Conservation (phyloP, 2,113 vertebrate genomes). For the Puffinus mauretanicus region DNA sequence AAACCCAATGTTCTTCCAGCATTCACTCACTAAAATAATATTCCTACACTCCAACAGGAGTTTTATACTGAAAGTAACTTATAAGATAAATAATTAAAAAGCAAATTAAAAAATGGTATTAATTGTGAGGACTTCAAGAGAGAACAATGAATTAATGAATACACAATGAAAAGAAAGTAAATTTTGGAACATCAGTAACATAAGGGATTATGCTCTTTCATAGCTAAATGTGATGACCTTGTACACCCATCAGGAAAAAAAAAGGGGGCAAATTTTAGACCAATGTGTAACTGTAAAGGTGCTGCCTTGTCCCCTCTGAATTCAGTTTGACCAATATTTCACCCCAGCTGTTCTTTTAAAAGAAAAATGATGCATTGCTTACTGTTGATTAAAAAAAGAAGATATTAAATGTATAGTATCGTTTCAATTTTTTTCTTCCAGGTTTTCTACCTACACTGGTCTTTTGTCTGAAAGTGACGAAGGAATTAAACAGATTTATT, state of each 20-base stretch:
- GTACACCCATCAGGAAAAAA: neutral
- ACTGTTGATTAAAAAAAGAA: neutral
- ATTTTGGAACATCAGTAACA: neutral
- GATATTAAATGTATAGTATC: neutral
- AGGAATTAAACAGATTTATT: neutral
- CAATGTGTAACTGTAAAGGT: neutral
- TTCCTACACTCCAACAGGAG: neutral
- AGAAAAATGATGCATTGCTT: neutral
- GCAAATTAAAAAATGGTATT: neutral
- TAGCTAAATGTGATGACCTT: neutral
- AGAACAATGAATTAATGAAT: neutral
- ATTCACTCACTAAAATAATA: slow-evolving; percentile 6
- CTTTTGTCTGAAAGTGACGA: neutral
- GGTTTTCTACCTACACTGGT: neutral
- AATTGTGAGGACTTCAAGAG: neutral
- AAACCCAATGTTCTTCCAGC: neutral
- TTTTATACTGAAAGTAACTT: neutral
- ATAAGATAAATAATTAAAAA: neutral
- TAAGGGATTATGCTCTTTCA: neutral
- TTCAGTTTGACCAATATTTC: neutral
- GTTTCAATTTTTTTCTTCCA: neutral
- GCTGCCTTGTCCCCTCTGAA: neutral
- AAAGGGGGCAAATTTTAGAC: neutral
- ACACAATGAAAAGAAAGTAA: neutral
- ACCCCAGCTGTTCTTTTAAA: neutral